Evolutionary conservation across 2,888 invertebrate species (phyloP).

Genomic region (Hoplodrina blanda): DNA sequence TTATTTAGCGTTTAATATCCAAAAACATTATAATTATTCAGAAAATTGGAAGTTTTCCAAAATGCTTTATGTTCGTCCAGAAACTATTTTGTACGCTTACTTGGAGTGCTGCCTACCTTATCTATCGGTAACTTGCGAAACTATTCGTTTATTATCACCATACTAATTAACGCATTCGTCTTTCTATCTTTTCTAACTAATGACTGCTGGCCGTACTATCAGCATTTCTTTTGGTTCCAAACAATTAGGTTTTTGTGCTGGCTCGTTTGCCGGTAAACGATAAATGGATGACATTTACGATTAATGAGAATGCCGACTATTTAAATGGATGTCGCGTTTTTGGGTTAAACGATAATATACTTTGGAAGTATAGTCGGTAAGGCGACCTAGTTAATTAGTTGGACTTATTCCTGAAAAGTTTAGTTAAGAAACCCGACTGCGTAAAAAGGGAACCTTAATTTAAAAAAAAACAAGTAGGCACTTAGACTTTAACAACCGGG

Average conservation of each 20-base stretch:
- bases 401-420: neutral
- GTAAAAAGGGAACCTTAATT: too few relatives aligned
- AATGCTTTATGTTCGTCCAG: too few relatives aligned
- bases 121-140: constrained; percentile 46
- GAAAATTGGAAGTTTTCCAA: too few relatives aligned
- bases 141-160: constrained; percentile 37
- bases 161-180: constrained; percentile 48
- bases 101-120: neutral
- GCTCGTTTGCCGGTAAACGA: constrained; percentile 34
- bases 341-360: constrained; percentile 23
- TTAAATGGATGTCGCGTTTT: constrained; percentile 44
- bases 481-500: too few relatives aligned
- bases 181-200: constrained; percentile 44
- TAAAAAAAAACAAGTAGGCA: too few relatives aligned
- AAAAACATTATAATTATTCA: too few relatives aligned
- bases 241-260: constrained; percentile 61
- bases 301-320: constrained; percentile 45
- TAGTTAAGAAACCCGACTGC: neutral
- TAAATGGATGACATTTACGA: constrained; percentile 56
- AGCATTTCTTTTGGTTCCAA: constrained; percentile 46
- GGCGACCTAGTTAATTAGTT: constrained; percentile 8
- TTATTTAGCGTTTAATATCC: too few relatives aligned
- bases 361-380: constrained; percentile 2
- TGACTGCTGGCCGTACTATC: constrained; percentile 54
- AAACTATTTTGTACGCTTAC: neutral